These are phyloP conservation scores for Drosophila subsilvestris DNA, from an alignment of 2,888 invertebrate genomes.

Conservation along the genomic window DNA sequence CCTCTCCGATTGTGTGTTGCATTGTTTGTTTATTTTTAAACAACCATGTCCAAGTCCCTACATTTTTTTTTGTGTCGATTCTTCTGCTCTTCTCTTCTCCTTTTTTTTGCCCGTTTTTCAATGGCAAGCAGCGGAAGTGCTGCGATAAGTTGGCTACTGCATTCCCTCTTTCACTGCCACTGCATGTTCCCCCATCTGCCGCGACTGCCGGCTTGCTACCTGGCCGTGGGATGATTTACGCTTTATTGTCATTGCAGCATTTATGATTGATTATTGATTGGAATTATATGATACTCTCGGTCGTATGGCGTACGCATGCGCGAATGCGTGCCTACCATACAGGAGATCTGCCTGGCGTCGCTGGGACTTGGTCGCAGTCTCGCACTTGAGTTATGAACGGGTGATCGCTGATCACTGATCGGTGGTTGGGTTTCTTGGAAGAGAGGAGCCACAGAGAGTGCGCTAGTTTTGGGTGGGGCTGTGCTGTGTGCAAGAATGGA, in stretches of 20 bases:
- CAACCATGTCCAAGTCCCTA: slow-evolving; percentile 54
- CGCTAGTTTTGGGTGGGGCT: slow-evolving; percentile 33
- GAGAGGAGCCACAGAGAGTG: slow-evolving; percentile 5
- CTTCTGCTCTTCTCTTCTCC: slow-evolving; percentile 21
- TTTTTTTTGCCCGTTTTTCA: slow-evolving; percentile 52
- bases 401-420: slow-evolving; percentile 4
- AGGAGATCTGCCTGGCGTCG: slow-evolving; percentile 15
- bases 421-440: slow-evolving; percentile 40
- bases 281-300: slow-evolving; percentile 64
- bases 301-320: slow-evolving; percentile 60
- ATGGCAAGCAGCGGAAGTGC: slow-evolving; percentile 66
- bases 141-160: slow-evolving; percentile 44
- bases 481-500: neutral
- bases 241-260: slow-evolving; percentile 77
- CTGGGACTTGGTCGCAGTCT: slow-evolving; percentile 10
- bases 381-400: slow-evolving; percentile 50
- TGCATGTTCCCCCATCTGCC: slow-evolving; percentile 27
- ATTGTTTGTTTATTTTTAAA: slow-evolving; percentile 75
- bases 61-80: slow-evolving; percentile 11
- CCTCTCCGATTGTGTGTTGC: slow-evolving; percentile 36
- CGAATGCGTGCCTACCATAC: slow-evolving; percentile 73
- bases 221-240: slow-evolving; percentile 70
- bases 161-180: slow-evolving; percentile 9
- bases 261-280: slow-evolving; percentile 79
- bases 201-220: slow-evolving; percentile 19